phyloP scores from a whole-genome alignment of 2,113 vertebrate species.

The Gallinago paraguaiae region DNA sequence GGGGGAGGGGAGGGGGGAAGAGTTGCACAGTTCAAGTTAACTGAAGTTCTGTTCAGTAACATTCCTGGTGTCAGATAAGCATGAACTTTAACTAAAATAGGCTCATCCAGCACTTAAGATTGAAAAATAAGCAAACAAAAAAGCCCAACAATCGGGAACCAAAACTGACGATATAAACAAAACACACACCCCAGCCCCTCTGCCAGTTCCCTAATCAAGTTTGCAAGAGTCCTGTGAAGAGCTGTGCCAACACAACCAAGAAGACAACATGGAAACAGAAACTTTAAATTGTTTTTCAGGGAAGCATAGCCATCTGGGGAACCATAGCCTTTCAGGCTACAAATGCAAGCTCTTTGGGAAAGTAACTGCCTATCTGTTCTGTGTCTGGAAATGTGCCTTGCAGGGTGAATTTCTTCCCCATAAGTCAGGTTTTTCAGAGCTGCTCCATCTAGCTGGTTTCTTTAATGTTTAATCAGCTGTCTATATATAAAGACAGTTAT shows the following conservation, averaged over 20 bases:
- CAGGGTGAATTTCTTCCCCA: not conserved
- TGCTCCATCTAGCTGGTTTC: not conserved
- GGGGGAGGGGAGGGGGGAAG: fast-evolving
- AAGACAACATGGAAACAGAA: not conserved
- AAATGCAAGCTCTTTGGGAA: not conserved
- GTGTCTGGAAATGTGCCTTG: not conserved
- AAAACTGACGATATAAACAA: not conserved
- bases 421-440: not conserved
- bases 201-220: not conserved
- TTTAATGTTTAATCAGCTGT: conserved; percentile 24
- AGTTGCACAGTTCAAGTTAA: not conserved
- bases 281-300: fast-evolving
- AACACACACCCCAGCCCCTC: not conserved
- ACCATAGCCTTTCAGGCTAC: not conserved
- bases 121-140: not conserved
- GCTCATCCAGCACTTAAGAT: not conserved
- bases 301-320: not conserved
- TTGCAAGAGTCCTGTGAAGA: not conserved
- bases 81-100: not conserved
- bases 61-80: not conserved
- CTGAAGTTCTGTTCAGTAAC: not conserved
- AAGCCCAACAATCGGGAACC: not conserved
- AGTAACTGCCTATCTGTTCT: not conserved
- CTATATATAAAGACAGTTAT: conserved; percentile 5
- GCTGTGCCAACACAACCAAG: not conserved